Evolutionary conservation across 2,797 vertebrate species (phyloP).

Genomic region (Psittacula derbiana): DNA sequence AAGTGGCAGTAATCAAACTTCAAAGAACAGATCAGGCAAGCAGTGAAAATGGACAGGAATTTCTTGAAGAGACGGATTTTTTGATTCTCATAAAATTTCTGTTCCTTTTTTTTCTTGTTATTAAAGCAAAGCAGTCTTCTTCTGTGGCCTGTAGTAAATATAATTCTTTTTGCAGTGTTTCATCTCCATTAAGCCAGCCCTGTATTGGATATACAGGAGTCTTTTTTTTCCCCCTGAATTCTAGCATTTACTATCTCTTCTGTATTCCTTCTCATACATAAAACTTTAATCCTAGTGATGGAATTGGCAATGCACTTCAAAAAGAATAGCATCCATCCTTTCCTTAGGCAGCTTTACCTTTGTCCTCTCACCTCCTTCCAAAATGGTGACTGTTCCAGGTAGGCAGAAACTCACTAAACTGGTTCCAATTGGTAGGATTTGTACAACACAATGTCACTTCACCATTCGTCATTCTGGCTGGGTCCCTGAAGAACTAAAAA

Average conservation of each 20-base stretch:
- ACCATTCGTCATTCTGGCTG: not conserved
- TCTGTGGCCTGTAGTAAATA: not conserved
- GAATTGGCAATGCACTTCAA: not conserved
- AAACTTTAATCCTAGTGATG: not conserved
- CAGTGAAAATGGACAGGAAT: not conserved
- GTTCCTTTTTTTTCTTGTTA: not conserved
- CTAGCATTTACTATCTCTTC: not conserved
- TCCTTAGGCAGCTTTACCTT: not conserved
- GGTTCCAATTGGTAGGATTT: not conserved
- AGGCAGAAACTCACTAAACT: not conserved
- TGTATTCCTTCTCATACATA: not conserved
- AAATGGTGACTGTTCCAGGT: not conserved
- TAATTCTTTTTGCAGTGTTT: not conserved
- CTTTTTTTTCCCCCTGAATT: not conserved
- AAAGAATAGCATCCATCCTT: not conserved
- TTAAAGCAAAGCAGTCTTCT: not conserved
- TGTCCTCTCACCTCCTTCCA: not conserved
- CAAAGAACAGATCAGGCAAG: not conserved
- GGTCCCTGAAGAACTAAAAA: not conserved
- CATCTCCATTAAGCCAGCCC: not conserved
- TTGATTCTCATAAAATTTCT: not conserved
- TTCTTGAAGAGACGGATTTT: not conserved
- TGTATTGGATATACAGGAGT: not conserved
- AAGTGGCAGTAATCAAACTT: not conserved
- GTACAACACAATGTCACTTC: not conserved